Conservation (phyloP, 2,888 invertebrate genomes). For the Tinea pellionella region DNA sequence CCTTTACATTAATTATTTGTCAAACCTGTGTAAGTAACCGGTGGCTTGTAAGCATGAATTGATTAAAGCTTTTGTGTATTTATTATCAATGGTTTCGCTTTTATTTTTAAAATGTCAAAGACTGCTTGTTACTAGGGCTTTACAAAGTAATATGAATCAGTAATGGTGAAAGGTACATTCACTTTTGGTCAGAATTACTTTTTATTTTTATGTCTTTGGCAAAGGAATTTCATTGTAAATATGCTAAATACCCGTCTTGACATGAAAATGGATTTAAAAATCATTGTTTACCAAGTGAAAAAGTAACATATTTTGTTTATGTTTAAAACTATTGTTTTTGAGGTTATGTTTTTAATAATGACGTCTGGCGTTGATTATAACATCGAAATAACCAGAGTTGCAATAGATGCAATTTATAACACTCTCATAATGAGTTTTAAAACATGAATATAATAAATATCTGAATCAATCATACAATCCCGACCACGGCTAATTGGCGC, state of each 20-base stretch:
- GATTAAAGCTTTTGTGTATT: too few relatives aligned
- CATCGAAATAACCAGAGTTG: not conserved
- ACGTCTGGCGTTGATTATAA: not conserved
- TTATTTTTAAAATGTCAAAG: not conserved
- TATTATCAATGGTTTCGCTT: not conserved
- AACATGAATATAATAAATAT: not conserved
- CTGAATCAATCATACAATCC: not conserved
- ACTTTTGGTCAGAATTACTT: conserved; percentile 31
- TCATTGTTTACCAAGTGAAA: not conserved
- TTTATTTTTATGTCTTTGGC: not conserved
- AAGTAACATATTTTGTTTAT: not conserved
- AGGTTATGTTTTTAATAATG: not conserved
- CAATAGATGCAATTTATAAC: too few relatives aligned
- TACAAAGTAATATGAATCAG: not conserved
- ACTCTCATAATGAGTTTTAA: not conserved
- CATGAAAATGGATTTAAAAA: not conserved
- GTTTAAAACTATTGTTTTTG: not conserved
- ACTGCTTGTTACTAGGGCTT: not conserved
- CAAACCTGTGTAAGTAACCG: too few relatives aligned
- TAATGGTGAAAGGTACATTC: conserved; percentile 55
- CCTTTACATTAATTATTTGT: too few relatives aligned
- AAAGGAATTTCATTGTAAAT: not conserved
- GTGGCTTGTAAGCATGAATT: too few relatives aligned
- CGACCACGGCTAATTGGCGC: not conserved
- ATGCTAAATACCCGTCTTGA: not conserved